Evolutionary conservation across 2,113 vertebrate species (phyloP), one percentile per base, ranked within the genome.

Genomic region (Ammodytes marinus): DNA sequence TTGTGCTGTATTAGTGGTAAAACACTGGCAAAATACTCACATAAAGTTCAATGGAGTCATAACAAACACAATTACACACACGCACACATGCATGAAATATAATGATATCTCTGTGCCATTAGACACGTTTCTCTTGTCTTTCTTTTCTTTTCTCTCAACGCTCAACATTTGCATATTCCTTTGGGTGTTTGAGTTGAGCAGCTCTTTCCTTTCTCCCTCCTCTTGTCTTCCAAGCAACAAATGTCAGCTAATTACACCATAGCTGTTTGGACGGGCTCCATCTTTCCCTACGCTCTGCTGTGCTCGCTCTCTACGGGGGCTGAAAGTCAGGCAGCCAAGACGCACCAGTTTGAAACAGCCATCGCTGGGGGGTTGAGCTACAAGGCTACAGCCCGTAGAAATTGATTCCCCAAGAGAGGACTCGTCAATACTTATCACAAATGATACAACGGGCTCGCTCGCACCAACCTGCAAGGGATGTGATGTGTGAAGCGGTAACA

Each of bases 171-270:
- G 83, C 91, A 91, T 93, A 91, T 91, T 91, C 90, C 90, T 91
- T 77, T 91, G 91, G 89, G 91, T 89, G 88, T 92, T 92, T 83
- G 86, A 88, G 77, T 90, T 79, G 82, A 92, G 83, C 85, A 75
- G 82, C 90, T 86, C 85, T 88, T 87, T 80, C 79, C 67, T 87
- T 80, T 83, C 86, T 55, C 70, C 27, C 72, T 85, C 79, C 89
- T 69, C 84, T 86, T 85, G 87, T 86, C 86, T 92, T 90, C 84
- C 79, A 88, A 88, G 91, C 89, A 92, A 94, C 91, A 93, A 94
- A 94, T 92, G 91, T 93, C 91, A 89, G 85, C 91, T 92, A 92
- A 93, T 92, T 92, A 91, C 92, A 85, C 78, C 88, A 86, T 87
- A 63, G 92, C 88, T 90, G 91, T 91, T 93, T 94, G 93, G 91